Percentiles rank a stretch among this genome's conserved stretches.
Evolutionary conservation across 1,140 invertebrate genomes (phyloP).

Genomic region (Dysdera silvatica): DNA sequence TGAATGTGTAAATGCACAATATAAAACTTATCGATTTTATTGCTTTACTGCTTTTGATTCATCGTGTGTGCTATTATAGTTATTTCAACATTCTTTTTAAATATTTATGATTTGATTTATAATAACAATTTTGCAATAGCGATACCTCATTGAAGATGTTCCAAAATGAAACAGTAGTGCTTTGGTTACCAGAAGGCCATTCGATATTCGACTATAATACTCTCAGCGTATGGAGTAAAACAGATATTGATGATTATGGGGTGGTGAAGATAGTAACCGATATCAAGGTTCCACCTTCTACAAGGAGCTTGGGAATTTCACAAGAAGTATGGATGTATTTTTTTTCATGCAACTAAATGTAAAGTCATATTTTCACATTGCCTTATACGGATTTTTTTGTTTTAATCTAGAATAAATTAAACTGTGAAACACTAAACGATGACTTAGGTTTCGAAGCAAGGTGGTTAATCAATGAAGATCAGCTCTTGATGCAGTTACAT

Average conservation of each 20-base stretch:
- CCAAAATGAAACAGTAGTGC: constrained; percentile 71
- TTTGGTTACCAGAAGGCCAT: constrained; percentile 69
- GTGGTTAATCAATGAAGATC: constrained; percentile 85
- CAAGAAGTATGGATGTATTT: constrained; percentile 83
- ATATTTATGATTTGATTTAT: not conserved
- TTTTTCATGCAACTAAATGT: no score
- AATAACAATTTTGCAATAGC: constrained; percentile 34
- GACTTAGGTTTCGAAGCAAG: constrained; percentile 76
- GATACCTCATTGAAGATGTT: constrained; percentile 63
- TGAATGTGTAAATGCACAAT: no score
- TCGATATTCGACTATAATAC: constrained; percentile 75
- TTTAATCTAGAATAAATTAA: constrained; percentile 75
- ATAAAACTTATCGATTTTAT: no score
- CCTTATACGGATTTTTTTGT: not conserved
- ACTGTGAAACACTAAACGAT: constrained; percentile 83
- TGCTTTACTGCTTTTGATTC: no score
- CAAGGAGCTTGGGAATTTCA: constrained; percentile 83
- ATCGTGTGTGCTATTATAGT: no score
- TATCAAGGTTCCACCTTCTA: constrained; percentile 76
- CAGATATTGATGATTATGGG: constrained; percentile 84
- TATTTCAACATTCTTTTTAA: not conserved
- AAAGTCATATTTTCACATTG: no score
- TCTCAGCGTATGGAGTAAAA: constrained; percentile 77
- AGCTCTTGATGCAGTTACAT: constrained; percentile 81
- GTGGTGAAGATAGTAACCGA: constrained; percentile 65